Percentiles rank a stretch among this genome's conserved stretches.
Conservation (phyloP, 2,113 vertebrate species). For the Aptenodytes forsteri region DNA sequence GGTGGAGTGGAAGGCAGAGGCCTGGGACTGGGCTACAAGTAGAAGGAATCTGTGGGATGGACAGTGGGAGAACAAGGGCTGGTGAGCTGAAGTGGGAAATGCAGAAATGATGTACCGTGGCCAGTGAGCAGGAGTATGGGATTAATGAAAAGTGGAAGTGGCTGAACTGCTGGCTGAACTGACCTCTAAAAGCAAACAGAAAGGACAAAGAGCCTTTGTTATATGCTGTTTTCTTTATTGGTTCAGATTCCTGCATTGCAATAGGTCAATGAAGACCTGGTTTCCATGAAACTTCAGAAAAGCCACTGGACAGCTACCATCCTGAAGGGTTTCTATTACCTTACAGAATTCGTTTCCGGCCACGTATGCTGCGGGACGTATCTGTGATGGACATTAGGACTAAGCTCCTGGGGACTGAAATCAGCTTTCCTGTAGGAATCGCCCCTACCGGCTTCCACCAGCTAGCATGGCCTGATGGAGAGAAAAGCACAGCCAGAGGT, state of each 20-base stretch:
- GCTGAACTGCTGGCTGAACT: neutral
- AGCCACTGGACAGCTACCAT: neutral
- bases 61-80: neutral
- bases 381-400: constrained; percentile 83
- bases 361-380: constrained; percentile 84
- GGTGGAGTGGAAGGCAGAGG: neutral
- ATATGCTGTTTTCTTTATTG: neutral
- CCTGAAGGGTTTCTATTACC: neutral
- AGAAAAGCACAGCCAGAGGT: constrained; percentile 93
- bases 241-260: neutral
- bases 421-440: constrained; percentile 90
- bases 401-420: constrained; percentile 83
- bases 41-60: neutral
- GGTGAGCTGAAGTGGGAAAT: neutral
- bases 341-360: constrained; percentile 85
- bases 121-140: neutral
- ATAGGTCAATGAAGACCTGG: neutral
- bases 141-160: neutral
- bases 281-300: neutral
- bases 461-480: constrained; percentile 90
- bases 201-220: neutral
- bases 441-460: constrained; percentile 90
- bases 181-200: neutral
- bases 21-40: neutral
- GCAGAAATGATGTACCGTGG: neutral